phyloP scores from a whole-genome alignment of 2,113 vertebrate genomes.

The Alouatta palliata region DNA sequence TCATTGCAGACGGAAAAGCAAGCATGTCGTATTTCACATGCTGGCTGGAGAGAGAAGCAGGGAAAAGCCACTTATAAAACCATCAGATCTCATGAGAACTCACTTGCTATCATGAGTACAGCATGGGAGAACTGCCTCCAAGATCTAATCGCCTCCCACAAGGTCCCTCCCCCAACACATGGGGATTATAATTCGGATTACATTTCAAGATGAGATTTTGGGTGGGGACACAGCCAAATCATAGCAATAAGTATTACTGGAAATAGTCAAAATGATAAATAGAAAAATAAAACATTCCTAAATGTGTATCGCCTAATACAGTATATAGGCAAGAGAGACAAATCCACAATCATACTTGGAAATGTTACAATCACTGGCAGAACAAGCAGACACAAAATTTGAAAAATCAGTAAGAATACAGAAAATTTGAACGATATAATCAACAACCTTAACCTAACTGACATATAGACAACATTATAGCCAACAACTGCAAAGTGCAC shows the following conservation, averaged over 20 bases:
- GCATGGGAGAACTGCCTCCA: no score
- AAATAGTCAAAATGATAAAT: not conserved
- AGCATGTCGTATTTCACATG: no score
- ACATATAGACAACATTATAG: not conserved
- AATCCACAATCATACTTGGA: not conserved
- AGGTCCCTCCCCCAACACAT: no score
- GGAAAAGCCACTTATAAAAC: no score
- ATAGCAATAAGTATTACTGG: not conserved
- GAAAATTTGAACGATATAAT: not conserved
- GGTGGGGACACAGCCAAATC: no score
- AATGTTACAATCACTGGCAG: not conserved
- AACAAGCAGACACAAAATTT: not conserved
- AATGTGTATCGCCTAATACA: not conserved
- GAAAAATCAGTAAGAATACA: not conserved
- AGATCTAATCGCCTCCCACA: no score
- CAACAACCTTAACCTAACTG: not conserved
- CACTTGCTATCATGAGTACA: no score
- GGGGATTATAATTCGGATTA: no score
- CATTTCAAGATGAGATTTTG: no score
- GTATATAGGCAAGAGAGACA: not conserved
- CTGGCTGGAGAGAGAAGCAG: no score
- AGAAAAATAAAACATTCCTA: not conserved
- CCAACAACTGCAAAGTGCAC: not conserved
- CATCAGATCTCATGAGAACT: no score
- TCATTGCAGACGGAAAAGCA: no score